phyloP scores from a whole-genome alignment of 2,113 vertebrate genomes.

The Bubo scandiacus region DNA sequence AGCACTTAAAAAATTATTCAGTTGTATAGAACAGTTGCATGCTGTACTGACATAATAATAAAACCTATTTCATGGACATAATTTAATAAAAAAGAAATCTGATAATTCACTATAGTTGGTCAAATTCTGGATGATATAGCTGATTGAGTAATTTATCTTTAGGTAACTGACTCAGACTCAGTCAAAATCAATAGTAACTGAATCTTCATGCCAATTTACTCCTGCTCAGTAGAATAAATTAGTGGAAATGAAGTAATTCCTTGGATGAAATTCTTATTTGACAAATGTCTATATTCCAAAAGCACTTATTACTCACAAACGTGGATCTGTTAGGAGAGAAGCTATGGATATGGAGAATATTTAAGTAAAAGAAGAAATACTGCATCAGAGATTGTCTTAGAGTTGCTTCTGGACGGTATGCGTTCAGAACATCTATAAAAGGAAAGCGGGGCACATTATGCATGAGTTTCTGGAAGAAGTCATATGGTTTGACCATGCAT shows the following conservation, averaged over 20 bases:
- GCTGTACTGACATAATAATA: neutral
- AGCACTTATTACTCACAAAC: neutral
- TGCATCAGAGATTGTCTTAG: neutral
- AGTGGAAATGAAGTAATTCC: slow-evolving; percentile 16
- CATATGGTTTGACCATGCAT: neutral
- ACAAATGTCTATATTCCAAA: neutral
- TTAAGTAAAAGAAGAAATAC: neutral
- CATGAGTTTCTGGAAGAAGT: slow-evolving; percentile 7
- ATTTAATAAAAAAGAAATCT: slow-evolving; percentile 25
- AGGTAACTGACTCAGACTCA: neutral
- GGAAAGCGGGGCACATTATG: neutral
- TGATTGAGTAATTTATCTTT: neutral
- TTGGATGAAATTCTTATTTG: neutral
- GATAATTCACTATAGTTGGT: slow-evolving; percentile 1
- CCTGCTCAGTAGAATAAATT: neutral
- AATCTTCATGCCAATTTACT: slow-evolving; percentile 22
- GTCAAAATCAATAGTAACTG: slow-evolving; percentile 56
- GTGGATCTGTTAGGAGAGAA: neutral
- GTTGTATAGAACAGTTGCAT: neutral
- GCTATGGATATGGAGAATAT: neutral
- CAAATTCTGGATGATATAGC: slow-evolving; percentile 28
- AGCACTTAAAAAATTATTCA: slow-evolving; percentile 44
- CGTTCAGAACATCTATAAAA: neutral
- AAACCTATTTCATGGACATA: neutral
- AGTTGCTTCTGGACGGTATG: neutral